Conservation (phyloP, 1,140 invertebrate species). For the Drosophila ficusphila region DNA sequence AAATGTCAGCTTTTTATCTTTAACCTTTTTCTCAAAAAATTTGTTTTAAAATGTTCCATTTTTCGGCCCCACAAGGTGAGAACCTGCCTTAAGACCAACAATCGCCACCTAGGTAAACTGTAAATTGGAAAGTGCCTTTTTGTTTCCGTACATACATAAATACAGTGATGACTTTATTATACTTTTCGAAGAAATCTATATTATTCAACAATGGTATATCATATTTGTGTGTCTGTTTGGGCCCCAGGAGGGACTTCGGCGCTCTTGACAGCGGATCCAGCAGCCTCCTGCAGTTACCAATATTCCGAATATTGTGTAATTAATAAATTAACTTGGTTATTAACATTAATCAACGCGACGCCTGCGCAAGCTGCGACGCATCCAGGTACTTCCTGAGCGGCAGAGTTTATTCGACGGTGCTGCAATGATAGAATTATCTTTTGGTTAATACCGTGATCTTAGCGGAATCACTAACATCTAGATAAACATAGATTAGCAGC, state of each 20-base stretch:
- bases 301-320: slow-evolving; percentile 55
- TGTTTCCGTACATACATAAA: slow-evolving; percentile 45
- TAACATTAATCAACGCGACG: slow-evolving; percentile 64
- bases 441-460: too few species aligned
- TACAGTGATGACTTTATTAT: slow-evolving; percentile 62
- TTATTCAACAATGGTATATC: slow-evolving; percentile 74
- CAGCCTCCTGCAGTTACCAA: slow-evolving; percentile 51
- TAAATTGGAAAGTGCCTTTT: too few species aligned
- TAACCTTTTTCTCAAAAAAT: too few species aligned
- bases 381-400: slow-evolving; percentile 37
- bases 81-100: too few species aligned
- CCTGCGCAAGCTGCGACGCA: slow-evolving; percentile 28
- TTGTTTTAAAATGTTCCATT: too few species aligned
- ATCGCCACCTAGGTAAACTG: too few species aligned
- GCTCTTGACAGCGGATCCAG: slow-evolving; percentile 49
- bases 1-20: too few species aligned
- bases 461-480: too few species aligned
- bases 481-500: too few species aligned
- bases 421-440: slow-evolving; percentile 3
- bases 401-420: slow-evolving; percentile 67
- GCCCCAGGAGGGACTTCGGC: slow-evolving; percentile 23
- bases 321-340: slow-evolving; percentile 82
- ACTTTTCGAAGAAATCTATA: slow-evolving; percentile 65
- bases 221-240: slow-evolving; percentile 62
- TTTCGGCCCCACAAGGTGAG: too few species aligned